Percentiles rank a stretch among this genome's conserved stretches.
phyloP scores from a whole-genome alignment of 2,888 invertebrate species.

The Drosophila borealis region DNA sequence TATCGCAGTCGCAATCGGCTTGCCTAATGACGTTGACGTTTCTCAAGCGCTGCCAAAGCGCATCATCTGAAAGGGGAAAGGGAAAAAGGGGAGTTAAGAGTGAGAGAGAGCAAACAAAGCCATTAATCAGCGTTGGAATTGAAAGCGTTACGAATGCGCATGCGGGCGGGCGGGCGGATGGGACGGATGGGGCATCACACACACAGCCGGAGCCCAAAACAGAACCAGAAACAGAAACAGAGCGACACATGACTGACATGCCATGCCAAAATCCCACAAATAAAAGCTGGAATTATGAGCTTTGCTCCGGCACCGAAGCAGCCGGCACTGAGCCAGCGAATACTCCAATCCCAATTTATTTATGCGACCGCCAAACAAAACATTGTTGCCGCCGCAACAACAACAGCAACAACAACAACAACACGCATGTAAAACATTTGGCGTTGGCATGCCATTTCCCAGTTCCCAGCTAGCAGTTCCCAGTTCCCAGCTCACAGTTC shows the following conservation, averaged over 20 bases:
- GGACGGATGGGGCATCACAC: background rate
- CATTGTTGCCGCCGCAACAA: constrained; percentile 70
- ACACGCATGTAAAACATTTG: constrained; percentile 77
- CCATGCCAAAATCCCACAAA: constrained; percentile 78
- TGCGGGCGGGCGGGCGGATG: constrained; percentile 48
- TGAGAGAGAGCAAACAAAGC: constrained; percentile 38
- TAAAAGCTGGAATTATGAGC: constrained; percentile 81
- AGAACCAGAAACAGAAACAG: constrained; percentile 15
- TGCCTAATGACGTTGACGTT: constrained; percentile 16
- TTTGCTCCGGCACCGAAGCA: constrained; percentile 45
- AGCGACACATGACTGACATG: constrained; percentile 75
- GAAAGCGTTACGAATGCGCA: constrained; percentile 59
- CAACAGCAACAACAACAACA: constrained; percentile 29
- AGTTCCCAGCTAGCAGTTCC: constrained; percentile 15
- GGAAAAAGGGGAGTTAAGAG: constrained; percentile 7
- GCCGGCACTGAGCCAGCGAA: constrained; percentile 31
- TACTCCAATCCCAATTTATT: constrained; percentile 73
- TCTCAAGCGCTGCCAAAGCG: constrained; percentile 41
- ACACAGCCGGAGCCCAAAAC: constrained; percentile 2
- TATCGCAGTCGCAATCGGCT: constrained; percentile 5
- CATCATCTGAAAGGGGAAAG: constrained; percentile 58
- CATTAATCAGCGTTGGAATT: constrained; percentile 74
- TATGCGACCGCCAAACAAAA: constrained; percentile 73
- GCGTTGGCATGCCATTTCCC: constrained; percentile 74
- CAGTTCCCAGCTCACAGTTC: constrained; percentile 10